Percentiles rank a stretch among this genome's conserved stretches.
These are phyloP conservation scores for Callyntrura sp. DNA, from an alignment of 2,888 invertebrate genomes.

Conservation along the genomic window DNA sequence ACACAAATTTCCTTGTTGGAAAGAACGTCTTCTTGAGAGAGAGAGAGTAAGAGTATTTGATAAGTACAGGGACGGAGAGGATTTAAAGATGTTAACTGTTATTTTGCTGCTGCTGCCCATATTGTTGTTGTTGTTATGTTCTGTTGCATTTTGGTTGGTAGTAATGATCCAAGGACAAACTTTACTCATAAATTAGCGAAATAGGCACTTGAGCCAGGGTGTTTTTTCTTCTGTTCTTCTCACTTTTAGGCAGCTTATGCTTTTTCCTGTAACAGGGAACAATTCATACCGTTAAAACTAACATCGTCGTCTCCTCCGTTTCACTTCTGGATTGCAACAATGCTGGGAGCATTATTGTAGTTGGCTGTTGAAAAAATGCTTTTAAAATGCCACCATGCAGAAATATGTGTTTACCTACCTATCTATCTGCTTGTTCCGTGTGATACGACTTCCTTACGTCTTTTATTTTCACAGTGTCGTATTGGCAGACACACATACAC, in stretches of 20 bases:
- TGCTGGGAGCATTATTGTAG: background rate
- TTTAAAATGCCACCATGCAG: background rate
- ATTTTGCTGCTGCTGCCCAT: conserved; percentile 27
- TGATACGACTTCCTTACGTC: background rate
- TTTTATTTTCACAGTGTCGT: background rate
- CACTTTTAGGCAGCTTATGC: background rate
- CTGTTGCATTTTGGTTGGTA: conserved; percentile 66
- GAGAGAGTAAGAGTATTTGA: background rate
- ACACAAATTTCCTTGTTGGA: conserved; percentile 61
- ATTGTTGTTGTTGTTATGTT: conserved; percentile 51
- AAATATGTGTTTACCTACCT: background rate
- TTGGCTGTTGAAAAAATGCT: background rate
- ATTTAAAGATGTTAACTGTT: conserved; percentile 57
- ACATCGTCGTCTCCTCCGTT: background rate
- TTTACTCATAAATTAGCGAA: conserved; percentile 81
- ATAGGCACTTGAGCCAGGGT: conserved; percentile 61
- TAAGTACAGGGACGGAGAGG: conserved; percentile 6
- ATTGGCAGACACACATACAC: conserved; percentile 1
- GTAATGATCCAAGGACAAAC: conserved; percentile 81
- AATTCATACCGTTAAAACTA: background rate
- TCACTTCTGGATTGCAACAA: background rate
- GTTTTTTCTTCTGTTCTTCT: background rate
- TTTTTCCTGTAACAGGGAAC: background rate
- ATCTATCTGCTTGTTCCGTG: too few relatives aligned
- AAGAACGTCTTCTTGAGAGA: conserved; percentile 29